A percentile compares a stretch with the other conserved stretches of the same genome.
Conservation (phyloP, 35 echinoderm and acorn worm species). For the Amphiura filiformis region DNA sequence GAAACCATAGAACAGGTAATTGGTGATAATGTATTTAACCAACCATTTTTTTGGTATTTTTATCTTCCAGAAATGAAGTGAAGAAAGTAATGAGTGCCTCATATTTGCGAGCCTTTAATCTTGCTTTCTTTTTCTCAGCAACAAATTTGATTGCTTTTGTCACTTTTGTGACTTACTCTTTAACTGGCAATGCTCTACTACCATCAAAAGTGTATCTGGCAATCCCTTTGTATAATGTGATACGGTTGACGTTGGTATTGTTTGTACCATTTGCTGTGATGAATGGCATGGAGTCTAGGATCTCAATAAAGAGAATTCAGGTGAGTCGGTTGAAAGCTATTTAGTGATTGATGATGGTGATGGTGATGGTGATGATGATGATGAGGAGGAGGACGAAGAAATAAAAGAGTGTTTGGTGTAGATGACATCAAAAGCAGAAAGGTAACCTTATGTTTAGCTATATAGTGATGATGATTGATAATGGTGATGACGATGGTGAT, state of each 20-base stretch:
- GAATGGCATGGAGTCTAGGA: constrained; percentile 43
- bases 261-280: constrained; percentile 54
- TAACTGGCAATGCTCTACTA: constrained; percentile 47
- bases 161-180: constrained; percentile 58
- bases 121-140: constrained; percentile 40
- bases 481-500: no score
- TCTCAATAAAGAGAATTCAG: constrained; percentile 62
- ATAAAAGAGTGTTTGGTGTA: no score
- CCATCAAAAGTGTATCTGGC: constrained; percentile 54
- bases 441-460: no score
- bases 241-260: constrained; percentile 38
- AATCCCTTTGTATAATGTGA: constrained; percentile 55
- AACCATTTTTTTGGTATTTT: not conserved
- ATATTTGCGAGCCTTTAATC: constrained; percentile 32
- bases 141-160: constrained; percentile 26
- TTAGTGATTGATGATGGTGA: no score
- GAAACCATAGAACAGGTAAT: no score
- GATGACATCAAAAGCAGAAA: no score
- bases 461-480: no score
- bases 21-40: no score
- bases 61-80: constrained; percentile 57
- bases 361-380: no score
- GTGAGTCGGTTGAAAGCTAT: constrained; percentile 10
- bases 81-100: constrained; percentile 51
- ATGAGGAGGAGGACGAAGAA: no score